A percentile compares a stretch with the other conserved stretches of the same genome.
phyloP scores from a whole-genome alignment of 2,113 vertebrate species.

The Myodes glareolus region DNA sequence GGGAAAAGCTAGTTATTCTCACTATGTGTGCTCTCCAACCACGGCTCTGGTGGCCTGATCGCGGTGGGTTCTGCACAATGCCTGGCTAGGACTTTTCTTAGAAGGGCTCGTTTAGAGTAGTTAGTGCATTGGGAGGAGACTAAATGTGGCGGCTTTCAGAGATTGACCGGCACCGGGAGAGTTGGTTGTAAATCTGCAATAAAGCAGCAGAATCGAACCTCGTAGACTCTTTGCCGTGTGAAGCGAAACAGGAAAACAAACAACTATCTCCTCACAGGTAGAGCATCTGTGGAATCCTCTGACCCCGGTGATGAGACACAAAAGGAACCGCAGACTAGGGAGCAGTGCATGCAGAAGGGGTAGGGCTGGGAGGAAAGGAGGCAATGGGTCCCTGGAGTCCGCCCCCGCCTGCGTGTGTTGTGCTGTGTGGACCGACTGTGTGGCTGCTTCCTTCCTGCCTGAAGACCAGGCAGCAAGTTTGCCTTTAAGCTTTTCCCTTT shows the following conservation, averaged over 20 bases:
- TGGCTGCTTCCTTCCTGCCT: slow-evolving; percentile 47
- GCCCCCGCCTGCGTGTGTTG: not conserved
- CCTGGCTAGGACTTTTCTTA: slow-evolving; percentile 23
- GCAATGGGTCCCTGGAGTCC: not conserved
- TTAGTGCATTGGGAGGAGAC: slow-evolving; percentile 44
- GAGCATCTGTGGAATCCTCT: slow-evolving; percentile 14
- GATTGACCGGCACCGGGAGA: not conserved
- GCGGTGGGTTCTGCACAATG: not conserved
- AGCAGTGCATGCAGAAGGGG: not conserved
- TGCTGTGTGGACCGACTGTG: not conserved
- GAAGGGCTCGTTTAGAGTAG: slow-evolving; percentile 43
- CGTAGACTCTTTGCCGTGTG: slow-evolving; percentile 45
- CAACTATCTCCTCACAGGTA: slow-evolving; percentile 3
- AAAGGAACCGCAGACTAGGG: not conserved
- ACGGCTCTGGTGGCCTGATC: not conserved
- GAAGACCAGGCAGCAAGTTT: slow-evolving; percentile 42
- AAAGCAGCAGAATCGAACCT: slow-evolving; percentile 46
- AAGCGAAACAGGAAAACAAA: not conserved
- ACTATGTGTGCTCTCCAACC: not conserved
- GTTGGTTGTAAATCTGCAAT: slow-evolving; percentile 19
- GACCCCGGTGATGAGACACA: slow-evolving; percentile 23
- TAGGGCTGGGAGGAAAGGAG: not conserved
- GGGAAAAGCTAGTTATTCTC: not conserved
- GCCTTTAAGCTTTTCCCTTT: slow-evolving; percentile 45
- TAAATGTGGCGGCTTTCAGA: slow-evolving; percentile 27